Evolutionary conservation across 2,113 vertebrate genomes (phyloP).

Genomic region (Datnioides undecimradiatus): DNA sequence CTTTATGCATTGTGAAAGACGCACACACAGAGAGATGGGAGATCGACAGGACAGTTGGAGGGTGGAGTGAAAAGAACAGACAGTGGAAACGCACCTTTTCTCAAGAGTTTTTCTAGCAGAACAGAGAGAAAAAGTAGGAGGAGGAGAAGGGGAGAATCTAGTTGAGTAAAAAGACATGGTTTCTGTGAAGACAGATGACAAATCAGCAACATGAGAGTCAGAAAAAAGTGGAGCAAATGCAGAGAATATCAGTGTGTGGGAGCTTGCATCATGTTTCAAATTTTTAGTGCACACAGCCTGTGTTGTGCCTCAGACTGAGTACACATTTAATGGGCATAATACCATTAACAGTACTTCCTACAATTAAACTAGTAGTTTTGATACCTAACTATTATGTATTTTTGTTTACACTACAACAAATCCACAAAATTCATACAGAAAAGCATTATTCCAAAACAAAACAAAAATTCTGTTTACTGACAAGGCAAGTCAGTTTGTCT

Average conservation of each 20-base stretch:
- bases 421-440: neutral
- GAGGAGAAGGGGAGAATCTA: slow-evolving; percentile 64
- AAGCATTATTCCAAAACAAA: neutral
- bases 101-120: slow-evolving; percentile 74
- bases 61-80: slow-evolving; percentile 47
- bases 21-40: slow-evolving; percentile 21
- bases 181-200: slow-evolving; percentile 78
- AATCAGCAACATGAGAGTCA: slow-evolving; percentile 45
- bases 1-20: slow-evolving; percentile 43
- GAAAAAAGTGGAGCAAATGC: slow-evolving; percentile 51
- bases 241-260: slow-evolving; percentile 21
- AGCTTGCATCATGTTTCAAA: slow-evolving; percentile 16
- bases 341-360: neutral
- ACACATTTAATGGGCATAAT: neutral
- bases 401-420: neutral
- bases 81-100: slow-evolving; percentile 70
- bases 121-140: slow-evolving; percentile 69
- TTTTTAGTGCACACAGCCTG: slow-evolving; percentile 8
- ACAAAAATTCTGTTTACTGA: neutral
- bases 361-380: neutral
- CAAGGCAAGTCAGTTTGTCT: fast-evolving
- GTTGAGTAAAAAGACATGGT: slow-evolving; percentile 76
- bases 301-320: slow-evolving; percentile 1
- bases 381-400: neutral
- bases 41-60: slow-evolving; percentile 63